phyloP scores from a whole-genome alignment of 1,140 invertebrate species.

The Physella acuta region DNA sequence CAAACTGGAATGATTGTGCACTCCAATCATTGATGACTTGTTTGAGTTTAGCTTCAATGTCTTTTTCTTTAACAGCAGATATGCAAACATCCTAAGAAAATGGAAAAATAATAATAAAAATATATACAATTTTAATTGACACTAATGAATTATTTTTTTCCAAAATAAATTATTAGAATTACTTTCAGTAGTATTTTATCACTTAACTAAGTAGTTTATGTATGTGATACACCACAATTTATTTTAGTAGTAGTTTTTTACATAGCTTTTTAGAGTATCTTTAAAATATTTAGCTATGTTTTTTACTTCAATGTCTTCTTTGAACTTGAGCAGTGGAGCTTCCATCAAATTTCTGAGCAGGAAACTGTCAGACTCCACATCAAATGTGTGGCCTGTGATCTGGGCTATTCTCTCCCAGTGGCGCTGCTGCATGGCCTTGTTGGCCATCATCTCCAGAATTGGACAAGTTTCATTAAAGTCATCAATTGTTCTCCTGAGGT shows the following conservation, averaged over 20 bases:
- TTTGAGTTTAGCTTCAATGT: conserved; percentile 93
- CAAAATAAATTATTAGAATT: no score
- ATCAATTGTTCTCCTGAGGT: conserved; percentile 93
- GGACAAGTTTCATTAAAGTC: conserved; percentile 98
- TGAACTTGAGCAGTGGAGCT: conserved; percentile 86
- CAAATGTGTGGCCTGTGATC: conserved; percentile 85
- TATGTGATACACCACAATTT: no score
- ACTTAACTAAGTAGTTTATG: no score
- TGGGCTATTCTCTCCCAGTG: conserved; percentile 96
- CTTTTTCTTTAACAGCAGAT: conserved; percentile 96
- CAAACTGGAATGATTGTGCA: conserved; percentile 87
- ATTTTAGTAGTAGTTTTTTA: no score
- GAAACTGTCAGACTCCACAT: conserved; percentile 91
- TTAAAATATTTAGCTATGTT: no score
- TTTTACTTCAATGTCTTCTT: conserved; percentile 93
- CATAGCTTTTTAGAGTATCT: no score
- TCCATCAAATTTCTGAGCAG: conserved; percentile 93
- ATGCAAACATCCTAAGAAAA: conserved; percentile 87
- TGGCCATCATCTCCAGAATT: conserved; percentile 92
- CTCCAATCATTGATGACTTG: conserved; percentile 96
- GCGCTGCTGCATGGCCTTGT: conserved; percentile 94
- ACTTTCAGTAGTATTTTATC: no score
- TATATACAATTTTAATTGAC: no score
- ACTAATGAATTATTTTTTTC: no score
- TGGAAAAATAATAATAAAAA: no score